Base-by-base conservation (phyloP, 2,113 vertebrate genomes). In the Sula dactylatra region DNA sequence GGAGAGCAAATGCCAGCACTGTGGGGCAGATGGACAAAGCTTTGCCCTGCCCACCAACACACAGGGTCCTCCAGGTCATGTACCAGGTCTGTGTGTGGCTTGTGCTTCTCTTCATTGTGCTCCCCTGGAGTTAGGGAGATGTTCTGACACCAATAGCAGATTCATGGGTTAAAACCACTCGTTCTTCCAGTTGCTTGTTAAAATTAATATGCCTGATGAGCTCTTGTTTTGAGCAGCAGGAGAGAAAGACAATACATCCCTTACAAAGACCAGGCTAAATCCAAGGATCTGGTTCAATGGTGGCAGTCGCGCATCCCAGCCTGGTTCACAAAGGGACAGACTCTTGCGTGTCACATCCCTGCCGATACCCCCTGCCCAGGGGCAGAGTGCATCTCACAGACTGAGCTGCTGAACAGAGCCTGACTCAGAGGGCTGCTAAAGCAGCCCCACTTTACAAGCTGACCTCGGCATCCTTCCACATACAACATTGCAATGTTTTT, bases 41-140 rank as follows among this genome's bases (percentile, higher is more conserved):
- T 83, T 7, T 45, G 21, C 50, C 25, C 71, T 77, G 65, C 34
- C 66, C 55, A 17, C 1, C 0, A 4, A 38, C 36, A 3, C n/a
- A n/a, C 20, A 27, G 56, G 38, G 25, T 82, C 61, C 78, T 61
- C 32, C 40, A 9, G 38, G 42, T 20, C 8, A 2, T n/a, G 21
- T 22, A 10, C 24, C 58, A 38, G 56, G 13, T 65, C 25, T 19
- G 11, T 36, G 52, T 15, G 82, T 47, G 27, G 49, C 24, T 70
- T 50, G 58, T 93, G 64, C 40, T 55, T 3, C 55, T 61, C 50
- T 2, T 4, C 32, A 1, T 11, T 0, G 0, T 17, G 18, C 44
- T 66, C 18, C 36, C 32, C 44, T 10, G 21, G 24, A 54, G 44
- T 13, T 4, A 9, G 29, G 76, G 32, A 61, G 12, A 64, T 9